These are phyloP conservation scores for Caenorhabditis sulstoni DNA, from an alignment of 2,888 invertebrate genomes.

Conservation along the genomic window DNA sequence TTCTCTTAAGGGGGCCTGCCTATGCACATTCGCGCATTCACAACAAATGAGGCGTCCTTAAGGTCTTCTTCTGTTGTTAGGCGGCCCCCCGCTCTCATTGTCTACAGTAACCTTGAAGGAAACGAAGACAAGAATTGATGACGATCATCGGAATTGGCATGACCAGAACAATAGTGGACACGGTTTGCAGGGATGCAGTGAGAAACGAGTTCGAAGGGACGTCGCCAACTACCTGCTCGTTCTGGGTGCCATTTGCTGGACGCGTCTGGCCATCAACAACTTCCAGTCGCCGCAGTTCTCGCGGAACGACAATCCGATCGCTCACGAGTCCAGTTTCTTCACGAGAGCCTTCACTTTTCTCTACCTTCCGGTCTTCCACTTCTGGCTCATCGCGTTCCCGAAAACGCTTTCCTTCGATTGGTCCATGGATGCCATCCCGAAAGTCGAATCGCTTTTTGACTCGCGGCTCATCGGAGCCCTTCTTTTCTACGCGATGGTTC, in stretches of 20 bases:
- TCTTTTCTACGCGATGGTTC: slow-evolving; percentile 85
- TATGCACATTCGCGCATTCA: slow-evolving; percentile 48
- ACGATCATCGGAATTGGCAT: no score
- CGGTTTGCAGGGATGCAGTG: slow-evolving; percentile 18
- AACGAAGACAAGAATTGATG: slow-evolving; percentile 29
- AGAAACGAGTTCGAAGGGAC: slow-evolving; percentile 22
- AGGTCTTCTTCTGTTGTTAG: slow-evolving; percentile 26
- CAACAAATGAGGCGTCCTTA: slow-evolving; percentile 53
- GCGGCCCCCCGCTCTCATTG: slow-evolving; percentile 21
- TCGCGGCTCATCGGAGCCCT: slow-evolving; percentile 86
- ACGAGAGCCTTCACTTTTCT: slow-evolving; percentile 91
- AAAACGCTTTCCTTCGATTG: slow-evolving; percentile 91
- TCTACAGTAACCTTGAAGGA: slow-evolving; percentile 60
- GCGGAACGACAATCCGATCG: slow-evolving; percentile 95
- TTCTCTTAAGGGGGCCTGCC: neutral
- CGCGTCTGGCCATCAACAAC: slow-evolving; percentile 84
- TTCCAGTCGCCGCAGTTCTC: slow-evolving; percentile 83
- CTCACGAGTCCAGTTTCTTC: slow-evolving; percentile 88
- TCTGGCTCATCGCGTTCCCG: slow-evolving; percentile 90
- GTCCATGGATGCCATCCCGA: slow-evolving; percentile 97
- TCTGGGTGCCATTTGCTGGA: slow-evolving; percentile 85
- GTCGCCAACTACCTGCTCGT: slow-evolving; percentile 10
- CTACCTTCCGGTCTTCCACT: slow-evolving; percentile 93
- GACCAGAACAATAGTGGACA: neutral
- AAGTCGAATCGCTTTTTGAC: slow-evolving; percentile 88